A percentile compares a stretch with the other conserved stretches of the same genome.
phyloP scores from a whole-genome alignment of 2,888 invertebrate genomes.

The Toxonevra muliebris region DNA sequence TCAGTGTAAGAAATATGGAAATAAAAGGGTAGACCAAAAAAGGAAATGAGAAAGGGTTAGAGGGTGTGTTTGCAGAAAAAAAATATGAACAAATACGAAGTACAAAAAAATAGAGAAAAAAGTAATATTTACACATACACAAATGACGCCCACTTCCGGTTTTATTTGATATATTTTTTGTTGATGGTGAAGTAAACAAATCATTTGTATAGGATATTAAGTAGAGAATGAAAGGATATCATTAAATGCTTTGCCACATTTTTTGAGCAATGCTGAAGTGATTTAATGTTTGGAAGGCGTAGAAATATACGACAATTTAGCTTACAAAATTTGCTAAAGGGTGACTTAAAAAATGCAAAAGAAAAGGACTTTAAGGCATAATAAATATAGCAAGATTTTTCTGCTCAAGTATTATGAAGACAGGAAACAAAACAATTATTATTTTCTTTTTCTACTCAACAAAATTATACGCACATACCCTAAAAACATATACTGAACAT shows the following conservation, averaged over 20 bases:
- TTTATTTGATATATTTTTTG: not conserved
- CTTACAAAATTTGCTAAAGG: no score
- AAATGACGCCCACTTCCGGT: not conserved
- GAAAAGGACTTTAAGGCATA: no score
- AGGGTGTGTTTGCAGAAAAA: not conserved
- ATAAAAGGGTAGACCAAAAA: not conserved
- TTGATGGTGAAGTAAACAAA: not conserved
- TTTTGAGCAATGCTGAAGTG: not conserved
- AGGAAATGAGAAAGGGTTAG: no score
- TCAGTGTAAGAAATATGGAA: not conserved
- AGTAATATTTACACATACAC: not conserved
- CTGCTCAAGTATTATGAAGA: no score
- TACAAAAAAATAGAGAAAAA: not conserved
- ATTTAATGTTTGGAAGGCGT: no score
- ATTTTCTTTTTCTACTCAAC: no score
- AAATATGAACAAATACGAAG: not conserved
- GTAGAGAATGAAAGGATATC: not conserved
- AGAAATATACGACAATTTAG: no score
- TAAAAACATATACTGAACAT: no score
- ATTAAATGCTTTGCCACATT: not conserved
- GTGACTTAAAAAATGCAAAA: no score
- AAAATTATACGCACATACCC: no score
- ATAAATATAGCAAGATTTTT: no score
- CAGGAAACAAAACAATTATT: no score
- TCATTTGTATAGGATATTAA: not conserved